A percentile compares a stretch with the other conserved stretches of the same genome.
Conservation (phyloP, 2,888 invertebrate genomes). For the Limulus polyphemus region DNA sequence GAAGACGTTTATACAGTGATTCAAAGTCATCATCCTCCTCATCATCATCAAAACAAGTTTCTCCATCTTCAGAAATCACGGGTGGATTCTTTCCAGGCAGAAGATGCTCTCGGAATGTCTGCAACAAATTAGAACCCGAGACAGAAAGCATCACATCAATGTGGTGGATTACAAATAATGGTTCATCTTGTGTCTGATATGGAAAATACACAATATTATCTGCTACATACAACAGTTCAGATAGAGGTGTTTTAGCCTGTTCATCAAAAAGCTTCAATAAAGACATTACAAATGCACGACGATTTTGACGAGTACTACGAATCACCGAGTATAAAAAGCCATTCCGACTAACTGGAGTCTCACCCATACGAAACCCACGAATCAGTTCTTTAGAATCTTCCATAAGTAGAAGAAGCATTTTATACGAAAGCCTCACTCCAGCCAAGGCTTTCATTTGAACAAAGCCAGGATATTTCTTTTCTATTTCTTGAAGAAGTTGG, state of each 20-base stretch:
- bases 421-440: constrained; percentile 78
- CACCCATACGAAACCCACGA: constrained; percentile 64
- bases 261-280: constrained; percentile 94
- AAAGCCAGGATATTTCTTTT: constrained; percentile 98
- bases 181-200: constrained; percentile 94
- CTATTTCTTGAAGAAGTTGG: constrained; percentile 90
- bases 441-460: constrained; percentile 87
- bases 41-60: constrained; percentile 47
- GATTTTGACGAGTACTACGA: constrained; percentile 79
- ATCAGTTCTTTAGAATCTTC: constrained; percentile 43
- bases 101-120: constrained; percentile 73
- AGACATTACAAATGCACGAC: constrained; percentile 78
- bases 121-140: constrained; percentile 87
- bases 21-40: constrained; percentile 88
- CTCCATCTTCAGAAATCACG: not conserved
- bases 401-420: constrained; percentile 37
- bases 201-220: constrained; percentile 98
- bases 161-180: constrained; percentile 94
- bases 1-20: constrained; percentile 54
- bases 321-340: constrained; percentile 88
- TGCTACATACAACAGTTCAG: constrained; percentile 90
- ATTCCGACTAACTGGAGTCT: constrained; percentile 74
- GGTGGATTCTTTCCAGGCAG: not conserved
- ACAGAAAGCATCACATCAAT: constrained; percentile 95
- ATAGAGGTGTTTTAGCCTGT: constrained; percentile 61